Evolutionary conservation across 2,888 invertebrate genomes (phyloP), one percentile per base, ranked within the genome.

Genomic region (Steinernema hermaphroditum): DNA sequence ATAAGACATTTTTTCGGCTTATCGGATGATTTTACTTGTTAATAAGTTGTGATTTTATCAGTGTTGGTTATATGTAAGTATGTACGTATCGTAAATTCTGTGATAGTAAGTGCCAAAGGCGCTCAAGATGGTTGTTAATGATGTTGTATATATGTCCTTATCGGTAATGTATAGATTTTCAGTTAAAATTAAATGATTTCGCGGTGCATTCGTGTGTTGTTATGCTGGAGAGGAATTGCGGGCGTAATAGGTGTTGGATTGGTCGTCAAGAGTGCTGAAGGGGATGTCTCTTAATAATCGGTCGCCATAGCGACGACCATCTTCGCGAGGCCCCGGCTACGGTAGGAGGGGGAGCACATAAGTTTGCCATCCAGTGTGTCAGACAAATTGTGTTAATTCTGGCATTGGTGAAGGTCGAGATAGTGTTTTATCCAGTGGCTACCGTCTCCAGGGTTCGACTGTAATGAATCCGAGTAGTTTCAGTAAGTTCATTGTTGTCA

Each of bases 1-100:
- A 80, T 85, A 32, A 79, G 80, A 41, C 78, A 85, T 68, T 81
- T 81, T 9, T 78, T 85, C 6, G 81, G 80, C 29, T 76, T 81
- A 8, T 49, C 72, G 2, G 49, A 44, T 9, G 57, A 69, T n/a
- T 16, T 16, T 16, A 9, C 46, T 46, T 16, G 16, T 8, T 29
- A 32, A 32, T 29, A 62, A 62, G 27, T 32, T 16, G 6, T 2
- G 8, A 22, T 24, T 2, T 22, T 22, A 8, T 54, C 54, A 54
- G 19, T 14, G 46, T 16, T 46, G 46, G 46, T n/a, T 46, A 46
- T 46, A 46, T 46, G 46, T 16, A 19, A 2, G 16, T 46, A 46
- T n/a, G 16, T 22, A 50, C 24, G 50, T 50, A 22, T 22, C 24
- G 19, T 50, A 62, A 14, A 12, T 62, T 32, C 62, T 62, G 62